Percentiles rank a stretch among this genome's conserved stretches.
These are phyloP conservation scores for Ditylenchus dipsaci DNA, from an alignment of 1,140 invertebrate species.

Conservation along the genomic window DNA sequence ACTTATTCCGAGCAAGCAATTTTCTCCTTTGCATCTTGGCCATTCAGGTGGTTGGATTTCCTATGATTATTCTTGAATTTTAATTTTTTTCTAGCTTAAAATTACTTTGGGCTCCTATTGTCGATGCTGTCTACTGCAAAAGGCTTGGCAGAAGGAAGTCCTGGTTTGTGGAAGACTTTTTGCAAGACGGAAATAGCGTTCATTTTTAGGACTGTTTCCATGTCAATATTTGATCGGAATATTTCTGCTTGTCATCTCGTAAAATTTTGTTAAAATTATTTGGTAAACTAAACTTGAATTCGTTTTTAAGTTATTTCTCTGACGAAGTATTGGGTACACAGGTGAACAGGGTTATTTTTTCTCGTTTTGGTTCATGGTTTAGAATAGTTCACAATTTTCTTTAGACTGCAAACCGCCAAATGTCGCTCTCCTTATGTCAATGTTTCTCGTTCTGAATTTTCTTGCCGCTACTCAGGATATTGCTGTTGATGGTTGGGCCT, in stretches of 20 bases:
- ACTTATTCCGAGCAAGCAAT: slow-evolving; percentile 88
- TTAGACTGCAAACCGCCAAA: slow-evolving; percentile 64
- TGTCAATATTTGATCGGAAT: slow-evolving; percentile 72
- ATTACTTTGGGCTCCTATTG: slow-evolving; percentile 92
- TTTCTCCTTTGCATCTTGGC: slow-evolving; percentile 96
- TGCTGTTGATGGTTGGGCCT: slow-evolving; percentile 97
- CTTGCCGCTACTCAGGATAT: slow-evolving; percentile 98
- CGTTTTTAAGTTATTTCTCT: too few species aligned
- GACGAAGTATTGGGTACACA: slow-evolving; percentile 70
- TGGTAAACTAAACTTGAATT: too few species aligned
- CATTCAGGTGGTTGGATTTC: slow-evolving; percentile 65
- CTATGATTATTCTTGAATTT: neutral
- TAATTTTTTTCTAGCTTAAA: slow-evolving; percentile 66
- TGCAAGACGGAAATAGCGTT: too few species aligned
- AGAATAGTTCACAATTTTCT: neutral
- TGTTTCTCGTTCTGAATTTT: slow-evolving; percentile 89
- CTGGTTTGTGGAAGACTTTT: too few species aligned
- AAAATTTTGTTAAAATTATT: too few species aligned
- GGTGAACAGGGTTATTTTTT: neutral
- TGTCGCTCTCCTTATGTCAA: slow-evolving; percentile 73
- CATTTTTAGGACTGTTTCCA: slow-evolving; percentile 62
- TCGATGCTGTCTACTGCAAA: slow-evolving; percentile 80
- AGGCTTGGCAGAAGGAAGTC: slow-evolving; percentile 87
- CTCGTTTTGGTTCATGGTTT: neutral
- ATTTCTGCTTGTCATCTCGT: slow-evolving; percentile 78